Evolutionary conservation across 2,113 vertebrate genomes (phyloP).

Genomic region (Actinemys pallida): DNA sequence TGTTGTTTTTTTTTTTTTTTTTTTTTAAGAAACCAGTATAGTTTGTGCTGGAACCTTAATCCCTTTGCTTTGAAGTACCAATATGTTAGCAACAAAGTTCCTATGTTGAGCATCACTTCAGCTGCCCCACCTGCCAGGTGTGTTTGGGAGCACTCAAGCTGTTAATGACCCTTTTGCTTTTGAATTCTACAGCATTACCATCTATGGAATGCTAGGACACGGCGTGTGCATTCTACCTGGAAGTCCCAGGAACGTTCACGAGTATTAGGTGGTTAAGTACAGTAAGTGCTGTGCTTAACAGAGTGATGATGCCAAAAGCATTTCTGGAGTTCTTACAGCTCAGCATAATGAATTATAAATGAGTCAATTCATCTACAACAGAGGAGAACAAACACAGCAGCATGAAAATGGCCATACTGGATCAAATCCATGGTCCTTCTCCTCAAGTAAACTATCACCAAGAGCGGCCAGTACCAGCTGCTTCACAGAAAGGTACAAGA

Average conservation of each 20-base stretch:
- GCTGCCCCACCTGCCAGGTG: background rate
- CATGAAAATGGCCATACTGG: background rate
- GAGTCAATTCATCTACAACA: background rate
- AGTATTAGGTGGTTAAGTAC: background rate
- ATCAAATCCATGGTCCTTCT: background rate
- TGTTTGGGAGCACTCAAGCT: background rate
- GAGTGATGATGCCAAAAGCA: background rate
- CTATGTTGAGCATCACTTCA: background rate
- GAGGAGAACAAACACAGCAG: background rate
- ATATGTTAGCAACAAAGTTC: background rate
- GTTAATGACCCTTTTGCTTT: background rate
- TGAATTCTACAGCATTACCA: background rate
- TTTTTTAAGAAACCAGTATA: background rate
- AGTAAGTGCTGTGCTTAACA: background rate
- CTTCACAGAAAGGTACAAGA: background rate
- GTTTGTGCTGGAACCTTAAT: background rate
- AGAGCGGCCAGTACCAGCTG: background rate
- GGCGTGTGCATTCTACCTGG: slow-evolving; percentile 28
- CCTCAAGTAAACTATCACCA: background rate
- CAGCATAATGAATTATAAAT: background rate
- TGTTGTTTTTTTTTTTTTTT: background rate
- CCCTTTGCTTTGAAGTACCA: background rate
- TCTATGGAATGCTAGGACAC: slow-evolving; percentile 18
- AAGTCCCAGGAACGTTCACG: background rate
- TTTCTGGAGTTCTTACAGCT: background rate